Evolutionary conservation across 30 jellyfish, hydroid and myxozoan species (phyloP), one percentile per base, ranked within the genome.

Genomic region (Haliclystus octoradiatus): DNA sequence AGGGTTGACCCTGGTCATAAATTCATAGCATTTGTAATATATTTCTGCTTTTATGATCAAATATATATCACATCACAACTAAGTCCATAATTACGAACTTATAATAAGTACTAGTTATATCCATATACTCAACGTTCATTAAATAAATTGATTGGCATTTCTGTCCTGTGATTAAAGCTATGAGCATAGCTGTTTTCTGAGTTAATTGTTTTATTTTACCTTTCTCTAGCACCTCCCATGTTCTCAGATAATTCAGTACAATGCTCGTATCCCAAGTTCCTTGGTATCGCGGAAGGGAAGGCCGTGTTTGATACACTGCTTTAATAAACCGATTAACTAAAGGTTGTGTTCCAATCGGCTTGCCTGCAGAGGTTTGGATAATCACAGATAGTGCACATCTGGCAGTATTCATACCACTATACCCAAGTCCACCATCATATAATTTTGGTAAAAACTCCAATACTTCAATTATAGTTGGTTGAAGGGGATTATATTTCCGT

Each of bases 141-240:
- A 40, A 40, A 19, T 40, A 19, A 5, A 40, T 9, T 9, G 57
- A 40, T 34, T 73, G 84, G 68, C 84, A 73, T 7, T 70, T 28
- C 31, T 73, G 77, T 73, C 84, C 77, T 2, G 77, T 60, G 5
- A 50, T 63, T 29, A 73, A 46, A 49, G 78, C 78, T 33, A 63
- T 63, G 33, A 73, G 63, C 68, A 63, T 63, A 27, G 63, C 76
- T 29, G 61, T 49, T 35, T 73, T 73, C 77, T 23, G 63, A 26
- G 84, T 73, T 51, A 73, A 49, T 30, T 63, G 77, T 62, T 61
- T 63, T 62, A 73, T 53, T 34, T 32, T 60, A 77, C 61, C 1
- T 46, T 60, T 73, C 28, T 62, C 69, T 2, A 73, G 35, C 26
- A 77, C 31, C 76, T 69, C 61, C 69, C 61, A 62, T 31, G 3